These are phyloP conservation scores for Salminus brasiliensis DNA, from an alignment of 2,113 vertebrate genomes.

Conservation along the genomic window DNA sequence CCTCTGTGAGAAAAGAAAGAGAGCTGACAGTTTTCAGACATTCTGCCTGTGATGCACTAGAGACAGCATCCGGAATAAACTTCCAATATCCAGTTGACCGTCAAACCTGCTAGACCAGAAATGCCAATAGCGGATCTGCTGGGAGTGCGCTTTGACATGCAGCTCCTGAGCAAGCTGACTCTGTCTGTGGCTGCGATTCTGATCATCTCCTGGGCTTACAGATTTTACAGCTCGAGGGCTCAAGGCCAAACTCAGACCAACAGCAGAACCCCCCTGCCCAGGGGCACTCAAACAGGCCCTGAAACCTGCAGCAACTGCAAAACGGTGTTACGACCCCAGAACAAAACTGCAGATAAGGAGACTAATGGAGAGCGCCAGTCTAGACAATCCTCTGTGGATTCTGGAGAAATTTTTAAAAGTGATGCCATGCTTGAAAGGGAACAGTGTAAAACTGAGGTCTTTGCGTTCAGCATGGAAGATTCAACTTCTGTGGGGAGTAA, in stretches of 20 bases:
- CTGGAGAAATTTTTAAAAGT: constrained; percentile 11
- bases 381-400: constrained; percentile 35
- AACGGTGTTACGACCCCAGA: constrained; percentile 38
- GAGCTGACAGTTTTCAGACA: constrained; percentile 66
- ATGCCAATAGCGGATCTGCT: constrained; percentile 74
- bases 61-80: constrained; percentile 68
- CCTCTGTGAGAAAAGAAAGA: constrained; percentile 56
- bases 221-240: constrained; percentile 80
- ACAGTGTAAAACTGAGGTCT: constrained; percentile 25
- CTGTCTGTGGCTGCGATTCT: constrained; percentile 81
- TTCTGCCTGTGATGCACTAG: constrained; percentile 56
- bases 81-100: constrained; percentile 30
- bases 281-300: constrained; percentile 3
- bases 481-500: not conserved
- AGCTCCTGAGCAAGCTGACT: constrained; percentile 81
- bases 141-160: constrained; percentile 83
- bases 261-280: constrained; percentile 17
- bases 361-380: constrained; percentile 23
- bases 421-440: constrained; percentile 17
- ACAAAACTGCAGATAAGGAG: constrained; percentile 8
- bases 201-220: constrained; percentile 80
- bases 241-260: not conserved
- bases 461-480: constrained; percentile 9
- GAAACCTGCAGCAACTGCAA: constrained; percentile 60
- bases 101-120: constrained; percentile 38